Conservation (phyloP, 2,797 vertebrate genomes). For the Pterois miles region DNA sequence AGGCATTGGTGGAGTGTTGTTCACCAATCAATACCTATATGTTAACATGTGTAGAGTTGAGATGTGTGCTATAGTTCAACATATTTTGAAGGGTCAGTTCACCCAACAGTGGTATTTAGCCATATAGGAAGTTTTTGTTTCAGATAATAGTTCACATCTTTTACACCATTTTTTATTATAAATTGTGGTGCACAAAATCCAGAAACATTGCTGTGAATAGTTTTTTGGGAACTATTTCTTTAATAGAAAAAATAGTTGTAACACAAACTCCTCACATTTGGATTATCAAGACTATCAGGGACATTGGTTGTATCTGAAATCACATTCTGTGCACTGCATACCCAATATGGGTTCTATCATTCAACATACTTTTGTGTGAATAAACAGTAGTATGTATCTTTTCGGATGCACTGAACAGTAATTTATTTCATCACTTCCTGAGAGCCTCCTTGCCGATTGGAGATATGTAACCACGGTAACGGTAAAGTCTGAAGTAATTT, state of each 20-base stretch:
- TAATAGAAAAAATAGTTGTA: neutral
- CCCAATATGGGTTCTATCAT: no score
- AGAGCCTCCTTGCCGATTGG: no score
- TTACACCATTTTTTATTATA: neutral
- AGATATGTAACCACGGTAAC: no score
- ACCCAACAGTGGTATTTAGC: neutral
- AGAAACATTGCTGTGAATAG: neutral
- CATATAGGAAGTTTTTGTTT: neutral
- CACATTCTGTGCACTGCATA: no score
- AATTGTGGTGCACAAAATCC: neutral
- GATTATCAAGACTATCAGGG: neutral
- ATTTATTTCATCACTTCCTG: no score
- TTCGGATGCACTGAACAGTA: no score
- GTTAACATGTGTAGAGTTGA: constrained; percentile 9
- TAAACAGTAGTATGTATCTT: no score
- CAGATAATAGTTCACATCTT: neutral
- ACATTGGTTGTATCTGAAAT: no score
- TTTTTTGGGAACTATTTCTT: neutral
- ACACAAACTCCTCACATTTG: neutral
- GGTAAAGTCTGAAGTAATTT: no score
- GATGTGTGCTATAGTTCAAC: neutral
- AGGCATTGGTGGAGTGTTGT: neutral
- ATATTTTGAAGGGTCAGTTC: neutral
- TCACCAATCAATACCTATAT: constrained; percentile 12
- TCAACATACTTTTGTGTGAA: no score